Evolutionary conservation across 2,797 vertebrate genomes (phyloP).

Genomic region (Euthynnus affinis): DNA sequence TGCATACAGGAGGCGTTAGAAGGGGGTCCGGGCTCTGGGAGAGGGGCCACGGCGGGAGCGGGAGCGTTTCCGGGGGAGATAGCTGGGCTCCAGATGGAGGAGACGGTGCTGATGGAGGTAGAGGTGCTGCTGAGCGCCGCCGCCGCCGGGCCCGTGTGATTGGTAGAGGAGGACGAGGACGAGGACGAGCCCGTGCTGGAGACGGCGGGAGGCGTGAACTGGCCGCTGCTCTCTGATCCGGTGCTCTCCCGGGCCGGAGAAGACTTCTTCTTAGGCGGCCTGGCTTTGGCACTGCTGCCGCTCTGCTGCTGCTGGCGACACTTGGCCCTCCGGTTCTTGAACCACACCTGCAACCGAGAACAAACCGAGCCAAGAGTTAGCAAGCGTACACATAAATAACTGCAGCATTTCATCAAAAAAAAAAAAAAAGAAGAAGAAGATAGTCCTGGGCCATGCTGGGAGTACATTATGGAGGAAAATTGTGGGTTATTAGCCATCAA

Average conservation of each 20-base stretch:
- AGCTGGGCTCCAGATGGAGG: slow-evolving; percentile 98
- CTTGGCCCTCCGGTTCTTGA: slow-evolving; percentile 98
- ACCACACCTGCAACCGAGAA: slow-evolving; percentile 91
- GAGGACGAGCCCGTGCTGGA: slow-evolving; percentile 94
- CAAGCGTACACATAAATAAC: slow-evolving; percentile 1
- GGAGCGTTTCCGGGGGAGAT: slow-evolving; percentile 93
- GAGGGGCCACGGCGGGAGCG: slow-evolving; percentile 83
- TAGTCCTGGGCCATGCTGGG: slow-evolving; percentile 60
- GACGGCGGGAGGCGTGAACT: slow-evolving; percentile 95
- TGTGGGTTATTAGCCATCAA: slow-evolving; percentile 83
- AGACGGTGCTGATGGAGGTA: slow-evolving; percentile 89
- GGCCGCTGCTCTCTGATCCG: slow-evolving; percentile 96
- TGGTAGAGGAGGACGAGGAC: slow-evolving; percentile 89
- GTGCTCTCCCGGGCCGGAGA: slow-evolving; percentile 96
- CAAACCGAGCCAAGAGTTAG: slow-evolving; percentile 58
- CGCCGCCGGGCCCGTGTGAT: slow-evolving; percentile 77
- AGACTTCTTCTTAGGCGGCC: slow-evolving; percentile 96
- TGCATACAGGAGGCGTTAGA: slow-evolving; percentile 95
- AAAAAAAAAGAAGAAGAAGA: slow-evolving; percentile 1
- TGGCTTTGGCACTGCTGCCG: slow-evolving; percentile 90
- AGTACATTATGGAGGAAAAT: slow-evolving; percentile 84
- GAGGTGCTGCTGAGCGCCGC: slow-evolving; percentile 84
- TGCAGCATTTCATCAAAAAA: slow-evolving; percentile 19
- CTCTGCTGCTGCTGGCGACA: slow-evolving; percentile 96
- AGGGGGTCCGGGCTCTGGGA: slow-evolving; percentile 89